Evolutionary conservation across 2,888 invertebrate genomes (phyloP).

Genomic region (Xestia sexstrigata): DNA sequence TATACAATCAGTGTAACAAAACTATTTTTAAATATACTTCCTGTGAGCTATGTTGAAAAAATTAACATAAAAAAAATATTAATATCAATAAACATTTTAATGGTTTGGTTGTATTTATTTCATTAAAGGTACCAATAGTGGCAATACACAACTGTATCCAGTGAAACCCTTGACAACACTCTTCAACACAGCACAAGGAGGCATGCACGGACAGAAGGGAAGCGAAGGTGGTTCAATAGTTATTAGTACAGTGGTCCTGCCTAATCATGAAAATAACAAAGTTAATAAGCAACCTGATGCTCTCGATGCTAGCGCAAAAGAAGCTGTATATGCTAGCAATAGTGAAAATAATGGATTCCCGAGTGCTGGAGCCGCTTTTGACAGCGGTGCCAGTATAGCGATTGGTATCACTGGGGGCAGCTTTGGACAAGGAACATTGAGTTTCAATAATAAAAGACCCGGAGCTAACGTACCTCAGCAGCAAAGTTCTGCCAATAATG

Average conservation of each 20-base stretch:
- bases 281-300: background rate
- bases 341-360: background rate
- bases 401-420: background rate
- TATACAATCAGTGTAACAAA: background rate
- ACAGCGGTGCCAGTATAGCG: background rate
- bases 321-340: background rate
- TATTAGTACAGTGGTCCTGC: background rate
- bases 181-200: background rate
- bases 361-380: background rate
- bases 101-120: constrained; percentile 16
- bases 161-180: background rate
- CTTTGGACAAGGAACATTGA: background rate
- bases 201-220: background rate
- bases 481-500: background rate
- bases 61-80: background rate
- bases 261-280: constrained; percentile 16
- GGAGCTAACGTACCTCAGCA: background rate
- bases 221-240: constrained; percentile 5
- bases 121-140: constrained; percentile 15
- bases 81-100: constrained; percentile 11
- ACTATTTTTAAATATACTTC: background rate
- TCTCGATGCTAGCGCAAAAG: background rate
- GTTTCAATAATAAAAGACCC: background rate
- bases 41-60: background rate
- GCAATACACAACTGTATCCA: constrained; percentile 20